Percentiles rank a stretch among this genome's conserved stretches.
Conservation (phyloP, 2,797 vertebrate species). For the Hippopotamyrus pictus region DNA sequence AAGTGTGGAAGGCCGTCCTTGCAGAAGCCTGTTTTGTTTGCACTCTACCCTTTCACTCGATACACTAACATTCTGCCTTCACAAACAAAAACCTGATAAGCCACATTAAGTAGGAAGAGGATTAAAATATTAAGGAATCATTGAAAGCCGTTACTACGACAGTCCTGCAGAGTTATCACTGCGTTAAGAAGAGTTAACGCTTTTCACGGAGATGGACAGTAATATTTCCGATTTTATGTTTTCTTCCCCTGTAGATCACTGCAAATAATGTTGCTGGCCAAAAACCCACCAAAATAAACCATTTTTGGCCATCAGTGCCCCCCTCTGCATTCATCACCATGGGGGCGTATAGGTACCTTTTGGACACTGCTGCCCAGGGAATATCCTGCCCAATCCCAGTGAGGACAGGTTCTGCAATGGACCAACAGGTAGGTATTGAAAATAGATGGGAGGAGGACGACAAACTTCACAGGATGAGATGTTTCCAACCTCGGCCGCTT, state of each 20-base stretch:
- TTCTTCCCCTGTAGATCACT: not conserved
- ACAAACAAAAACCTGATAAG: slow-evolving; percentile 38
- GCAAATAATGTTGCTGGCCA: not conserved
- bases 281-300: not conserved
- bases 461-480: not conserved
- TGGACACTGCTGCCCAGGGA: not conserved
- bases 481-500: not conserved
- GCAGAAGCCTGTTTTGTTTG: slow-evolving; percentile 22
- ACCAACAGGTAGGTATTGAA: not conserved
- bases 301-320: not conserved
- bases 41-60: slow-evolving; percentile 10
- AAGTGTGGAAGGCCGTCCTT: slow-evolving; percentile 11
- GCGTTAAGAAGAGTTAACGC: not conserved
- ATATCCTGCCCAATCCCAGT: not conserved
- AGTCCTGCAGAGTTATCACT: not conserved
- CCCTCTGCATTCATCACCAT: not conserved
- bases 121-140: slow-evolving; percentile 26
- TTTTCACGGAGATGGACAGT: not conserved
- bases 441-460: not conserved
- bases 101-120: slow-evolving; percentile 21
- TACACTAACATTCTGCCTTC: slow-evolving; percentile 19
- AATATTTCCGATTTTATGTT: not conserved
- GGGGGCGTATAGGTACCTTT: not conserved
- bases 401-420: not conserved
- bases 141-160: not conserved